Evolutionary conservation across 2,113 vertebrate genomes (phyloP).

Genomic region (Nymphicus hollandicus): DNA sequence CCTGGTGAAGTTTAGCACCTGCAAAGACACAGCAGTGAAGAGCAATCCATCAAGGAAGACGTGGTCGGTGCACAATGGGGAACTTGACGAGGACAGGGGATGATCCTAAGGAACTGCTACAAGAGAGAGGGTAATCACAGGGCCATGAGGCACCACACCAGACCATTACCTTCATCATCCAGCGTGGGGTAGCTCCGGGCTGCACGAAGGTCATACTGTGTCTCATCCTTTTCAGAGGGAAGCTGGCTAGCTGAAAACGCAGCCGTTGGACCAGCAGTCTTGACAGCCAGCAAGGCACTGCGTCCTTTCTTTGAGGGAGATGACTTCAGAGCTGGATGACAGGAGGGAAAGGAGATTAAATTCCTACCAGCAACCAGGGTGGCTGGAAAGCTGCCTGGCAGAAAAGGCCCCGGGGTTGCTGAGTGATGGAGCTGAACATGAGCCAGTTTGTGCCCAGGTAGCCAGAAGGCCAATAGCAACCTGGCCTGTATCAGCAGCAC

Average conservation of each 20-base stretch:
- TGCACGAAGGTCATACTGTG: constrained; percentile 87
- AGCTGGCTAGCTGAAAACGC: constrained; percentile 95
- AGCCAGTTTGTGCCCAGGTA: neutral
- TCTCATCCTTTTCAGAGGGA: constrained; percentile 85
- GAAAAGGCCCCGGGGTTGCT: neutral
- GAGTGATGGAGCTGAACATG: neutral
- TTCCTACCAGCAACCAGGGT: neutral
- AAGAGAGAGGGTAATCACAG: neutral
- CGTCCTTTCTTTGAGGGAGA: constrained; percentile 97
- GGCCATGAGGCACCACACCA: neutral
- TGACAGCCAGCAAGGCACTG: constrained; percentile 82
- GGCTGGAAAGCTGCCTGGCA: neutral
- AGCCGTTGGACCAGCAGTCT: constrained; percentile 82
- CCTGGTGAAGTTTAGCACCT: constrained; percentile 52
- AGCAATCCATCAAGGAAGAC: neutral
- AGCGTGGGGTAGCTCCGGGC: constrained; percentile 92
- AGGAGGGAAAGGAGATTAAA: neutral
- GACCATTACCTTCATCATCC: constrained; percentile 87
- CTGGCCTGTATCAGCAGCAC: neutral
- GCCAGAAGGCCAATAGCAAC: neutral
- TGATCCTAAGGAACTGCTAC: neutral
- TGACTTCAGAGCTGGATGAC: constrained; percentile 87
- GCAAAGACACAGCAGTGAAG: constrained; percentile 45
- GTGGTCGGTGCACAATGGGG: neutral
- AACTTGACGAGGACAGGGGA: neutral